Conservation (phyloP, 2,888 invertebrate species). For the Parnassius glacialis region DNA sequence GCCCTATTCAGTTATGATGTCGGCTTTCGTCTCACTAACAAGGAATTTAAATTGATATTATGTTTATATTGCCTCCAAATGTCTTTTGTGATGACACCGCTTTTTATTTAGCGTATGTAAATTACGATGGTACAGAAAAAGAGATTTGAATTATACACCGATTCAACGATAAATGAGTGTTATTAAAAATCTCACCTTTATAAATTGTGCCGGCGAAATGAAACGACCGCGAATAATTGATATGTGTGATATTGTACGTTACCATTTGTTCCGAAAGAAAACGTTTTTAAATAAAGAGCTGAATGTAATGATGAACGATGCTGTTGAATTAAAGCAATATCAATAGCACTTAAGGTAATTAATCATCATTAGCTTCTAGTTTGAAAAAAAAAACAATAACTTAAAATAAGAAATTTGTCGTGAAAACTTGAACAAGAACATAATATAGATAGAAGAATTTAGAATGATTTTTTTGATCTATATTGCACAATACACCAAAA, state of each 20-base stretch:
- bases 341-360: constrained; percentile 5
- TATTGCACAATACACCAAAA: neutral
- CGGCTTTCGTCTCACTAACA: constrained; percentile 81
- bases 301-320: constrained; percentile 34
- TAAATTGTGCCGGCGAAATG: constrained; percentile 52
- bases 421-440: neutral
- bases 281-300: constrained; percentile 19
- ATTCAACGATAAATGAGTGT: constrained; percentile 68
- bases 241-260: constrained; percentile 30
- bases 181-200: constrained; percentile 64
- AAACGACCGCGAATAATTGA: constrained; percentile 42
- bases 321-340: neutral
- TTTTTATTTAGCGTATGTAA: constrained; percentile 81
- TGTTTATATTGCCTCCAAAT: constrained; percentile 81
- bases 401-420: no score
- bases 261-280: constrained; percentile 25
- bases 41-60: constrained; percentile 82
- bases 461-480: neutral
- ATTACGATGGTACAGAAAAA: constrained; percentile 77
- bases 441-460: neutral
- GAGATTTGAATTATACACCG: constrained; percentile 76
- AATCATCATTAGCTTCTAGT: neutral
- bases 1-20: constrained; percentile 74
- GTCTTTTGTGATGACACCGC: constrained; percentile 82
- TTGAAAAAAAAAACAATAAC: neutral